Evolutionary conservation across 2,113 vertebrate genomes (phyloP).

Genomic region (Clinocottus analis): DNA sequence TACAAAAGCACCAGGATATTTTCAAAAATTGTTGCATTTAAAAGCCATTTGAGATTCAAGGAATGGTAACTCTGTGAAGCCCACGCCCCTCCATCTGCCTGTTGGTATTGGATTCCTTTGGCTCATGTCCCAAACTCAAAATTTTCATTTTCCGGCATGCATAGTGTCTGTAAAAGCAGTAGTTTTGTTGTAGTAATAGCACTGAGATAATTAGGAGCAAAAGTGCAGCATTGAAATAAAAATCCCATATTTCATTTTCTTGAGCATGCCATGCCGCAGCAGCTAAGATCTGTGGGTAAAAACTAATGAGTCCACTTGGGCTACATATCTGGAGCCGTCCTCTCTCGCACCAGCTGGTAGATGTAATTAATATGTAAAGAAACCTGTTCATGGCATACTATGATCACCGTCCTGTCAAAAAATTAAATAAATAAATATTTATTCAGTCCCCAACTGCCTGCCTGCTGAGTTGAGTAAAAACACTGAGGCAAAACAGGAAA

Average conservation of each 20-base stretch:
- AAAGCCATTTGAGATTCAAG: slow-evolving; percentile 11
- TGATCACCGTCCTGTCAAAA: slow-evolving; percentile 52
- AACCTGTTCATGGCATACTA: slow-evolving; percentile 70
- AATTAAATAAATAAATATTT: slow-evolving; percentile 40
- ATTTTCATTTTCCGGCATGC: neutral
- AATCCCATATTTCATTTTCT: slow-evolving; percentile 48
- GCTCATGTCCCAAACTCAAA: neutral
- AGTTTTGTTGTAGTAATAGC: neutral
- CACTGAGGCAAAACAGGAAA: slow-evolving; percentile 22
- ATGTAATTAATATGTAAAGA: slow-evolving; percentile 78
- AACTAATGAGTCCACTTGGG: slow-evolving; percentile 71
- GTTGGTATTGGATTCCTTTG: neutral
- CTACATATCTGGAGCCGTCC: slow-evolving; percentile 49
- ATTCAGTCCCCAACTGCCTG: slow-evolving; percentile 44
- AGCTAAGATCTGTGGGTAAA: slow-evolving; percentile 57
- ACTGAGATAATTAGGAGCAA: neutral
- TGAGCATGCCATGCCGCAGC: slow-evolving; percentile 29
- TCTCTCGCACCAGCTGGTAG: slow-evolving; percentile 68
- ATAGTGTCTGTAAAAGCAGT: neutral
- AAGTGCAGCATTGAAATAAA: slow-evolving; percentile 13
- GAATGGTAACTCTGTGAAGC: neutral
- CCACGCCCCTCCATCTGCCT: slow-evolving; percentile 14
- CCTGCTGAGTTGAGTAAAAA: slow-evolving; percentile 33
- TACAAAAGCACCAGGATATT: neutral
- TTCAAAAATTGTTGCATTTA: slow-evolving; percentile 2